These are phyloP conservation scores for Drosophila carrolli DNA, from an alignment of 1,140 invertebrate species.

Conservation along the genomic window DNA sequence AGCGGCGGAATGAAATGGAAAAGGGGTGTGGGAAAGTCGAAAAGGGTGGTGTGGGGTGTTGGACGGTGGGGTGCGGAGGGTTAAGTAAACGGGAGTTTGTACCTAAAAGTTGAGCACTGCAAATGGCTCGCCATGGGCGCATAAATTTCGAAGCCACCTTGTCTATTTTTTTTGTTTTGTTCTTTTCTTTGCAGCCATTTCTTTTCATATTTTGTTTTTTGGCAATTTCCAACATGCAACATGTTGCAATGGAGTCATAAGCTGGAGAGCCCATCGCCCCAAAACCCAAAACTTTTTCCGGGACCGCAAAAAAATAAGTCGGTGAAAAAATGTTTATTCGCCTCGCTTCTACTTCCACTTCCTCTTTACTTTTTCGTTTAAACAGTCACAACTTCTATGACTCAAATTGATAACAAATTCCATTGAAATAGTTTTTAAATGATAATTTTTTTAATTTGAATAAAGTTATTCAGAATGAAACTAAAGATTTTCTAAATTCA, in stretches of 20 bases:
- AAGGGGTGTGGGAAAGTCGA: conserved; percentile 18
- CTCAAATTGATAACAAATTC: neutral
- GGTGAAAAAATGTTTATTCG: conserved; percentile 40
- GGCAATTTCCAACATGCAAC: conserved; percentile 71
- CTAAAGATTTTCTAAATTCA: too few relatives aligned
- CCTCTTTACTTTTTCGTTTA: conserved; percentile 32
- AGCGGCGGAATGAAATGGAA: conserved; percentile 53
- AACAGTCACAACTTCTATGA: conserved; percentile 5
- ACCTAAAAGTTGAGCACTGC: conserved; percentile 63
- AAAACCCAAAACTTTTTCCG: conserved; percentile 58
- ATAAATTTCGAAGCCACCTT: conserved; percentile 69
- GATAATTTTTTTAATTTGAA: too few relatives aligned
- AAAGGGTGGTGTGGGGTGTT: too few relatives aligned
- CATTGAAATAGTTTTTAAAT: neutral
- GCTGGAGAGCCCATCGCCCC: conserved; percentile 28
- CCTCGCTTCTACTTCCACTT: conserved; percentile 10
- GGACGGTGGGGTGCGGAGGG: neutral
- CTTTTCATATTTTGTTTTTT: conserved; percentile 45
- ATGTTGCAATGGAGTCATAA: conserved; percentile 77
- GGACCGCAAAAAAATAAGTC: conserved; percentile 17
- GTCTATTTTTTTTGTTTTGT: conserved; percentile 18
- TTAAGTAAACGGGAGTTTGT: conserved; percentile 34
- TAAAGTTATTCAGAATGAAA: too few relatives aligned
- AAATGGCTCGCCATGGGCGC: conserved; percentile 75
- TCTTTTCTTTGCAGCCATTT: conserved; percentile 33